A percentile compares a stretch with the other conserved stretches of the same genome.
These are phyloP conservation scores for Pelobates cultripes DNA, from an alignment of 2,797 vertebrate species.

Conservation along the genomic window DNA sequence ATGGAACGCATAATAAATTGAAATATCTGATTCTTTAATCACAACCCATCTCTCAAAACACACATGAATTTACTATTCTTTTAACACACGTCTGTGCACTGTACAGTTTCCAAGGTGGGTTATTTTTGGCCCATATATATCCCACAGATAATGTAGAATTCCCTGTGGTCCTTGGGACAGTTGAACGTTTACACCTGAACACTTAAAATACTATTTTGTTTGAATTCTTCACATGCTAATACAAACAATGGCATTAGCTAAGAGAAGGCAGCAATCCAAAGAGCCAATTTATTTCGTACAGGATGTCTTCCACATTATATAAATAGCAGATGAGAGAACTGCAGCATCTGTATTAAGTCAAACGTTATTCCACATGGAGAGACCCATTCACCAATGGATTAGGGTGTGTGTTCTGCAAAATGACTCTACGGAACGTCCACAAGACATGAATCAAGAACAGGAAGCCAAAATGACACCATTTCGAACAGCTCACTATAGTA, in stretches of 20 bases:
- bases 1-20: no score
- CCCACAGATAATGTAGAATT: no score
- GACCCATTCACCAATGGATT: conserved; percentile 9
- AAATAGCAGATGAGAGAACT: conserved; percentile 31
- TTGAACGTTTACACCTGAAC: background rate
- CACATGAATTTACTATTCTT: no score
- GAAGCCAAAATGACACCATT: background rate
- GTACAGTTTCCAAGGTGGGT: no score
- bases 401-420: conserved; percentile 19
- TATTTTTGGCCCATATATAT: no score
- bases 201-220: background rate
- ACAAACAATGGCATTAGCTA: conserved; percentile 35
- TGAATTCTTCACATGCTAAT: background rate
- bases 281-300: conserved; percentile 11
- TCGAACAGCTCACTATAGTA: background rate
- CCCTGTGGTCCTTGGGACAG: no score
- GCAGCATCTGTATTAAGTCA: conserved; percentile 45
- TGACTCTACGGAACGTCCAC: background rate
- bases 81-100: no score
- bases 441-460: background rate
- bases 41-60: no score
- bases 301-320: conserved; percentile 39
- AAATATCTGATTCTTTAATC: no score
- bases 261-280: conserved; percentile 19
- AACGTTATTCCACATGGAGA: conserved; percentile 49